Conservation (phyloP, 2,113 vertebrate species). For the Microtus pennsylvanicus region DNA sequence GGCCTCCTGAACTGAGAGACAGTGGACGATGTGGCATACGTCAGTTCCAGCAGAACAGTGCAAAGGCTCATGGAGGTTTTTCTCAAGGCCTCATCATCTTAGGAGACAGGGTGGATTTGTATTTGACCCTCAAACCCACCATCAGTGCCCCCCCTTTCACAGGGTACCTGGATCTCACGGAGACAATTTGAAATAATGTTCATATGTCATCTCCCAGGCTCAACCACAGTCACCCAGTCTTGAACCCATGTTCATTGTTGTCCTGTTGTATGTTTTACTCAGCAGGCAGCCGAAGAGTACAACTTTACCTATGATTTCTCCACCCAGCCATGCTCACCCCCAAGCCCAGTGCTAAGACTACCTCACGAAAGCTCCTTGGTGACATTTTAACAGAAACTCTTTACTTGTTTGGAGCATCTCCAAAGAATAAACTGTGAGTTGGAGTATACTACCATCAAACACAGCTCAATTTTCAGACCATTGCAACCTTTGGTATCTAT, state of each 20-base stretch:
- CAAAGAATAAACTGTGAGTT: background rate
- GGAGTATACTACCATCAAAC: background rate
- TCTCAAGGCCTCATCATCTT: background rate
- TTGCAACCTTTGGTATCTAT: constrained; percentile 5
- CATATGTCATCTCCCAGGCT: background rate
- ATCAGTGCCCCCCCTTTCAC: background rate
- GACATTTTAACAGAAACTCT: background rate
- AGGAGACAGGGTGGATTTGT: background rate
- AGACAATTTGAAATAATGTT: background rate
- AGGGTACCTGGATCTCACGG: background rate
- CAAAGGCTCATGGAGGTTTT: background rate
- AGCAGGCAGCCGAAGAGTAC: background rate
- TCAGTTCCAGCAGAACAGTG: background rate
- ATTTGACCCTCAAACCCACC: background rate
- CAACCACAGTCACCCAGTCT: background rate
- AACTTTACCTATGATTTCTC: background rate
- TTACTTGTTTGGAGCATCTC: background rate
- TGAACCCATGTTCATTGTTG: background rate
- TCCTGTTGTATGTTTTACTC: background rate
- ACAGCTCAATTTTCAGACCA: background rate
- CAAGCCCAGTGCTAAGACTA: background rate
- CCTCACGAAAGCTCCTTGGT: background rate
- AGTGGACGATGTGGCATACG: background rate
- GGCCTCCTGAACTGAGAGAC: background rate
- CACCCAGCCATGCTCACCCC: too few relatives aligned